phyloP scores from a whole-genome alignment of 2,797 vertebrate species.

The Enteromius thamalakanensis region DNA sequence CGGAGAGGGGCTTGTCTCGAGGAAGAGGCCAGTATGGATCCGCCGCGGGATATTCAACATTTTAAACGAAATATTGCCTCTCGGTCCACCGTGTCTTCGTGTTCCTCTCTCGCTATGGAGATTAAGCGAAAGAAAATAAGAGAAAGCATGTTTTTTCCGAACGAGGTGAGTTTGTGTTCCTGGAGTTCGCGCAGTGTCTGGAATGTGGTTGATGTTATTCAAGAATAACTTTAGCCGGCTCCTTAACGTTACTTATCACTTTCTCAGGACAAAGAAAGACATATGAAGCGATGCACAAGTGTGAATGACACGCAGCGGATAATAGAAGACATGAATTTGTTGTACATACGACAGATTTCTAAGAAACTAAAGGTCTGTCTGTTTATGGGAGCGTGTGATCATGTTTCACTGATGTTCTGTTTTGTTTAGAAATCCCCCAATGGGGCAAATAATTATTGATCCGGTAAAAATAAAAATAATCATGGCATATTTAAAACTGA shows the following conservation, averaged over 20 bases:
- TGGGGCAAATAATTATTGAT: background rate
- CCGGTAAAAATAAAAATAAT: background rate
- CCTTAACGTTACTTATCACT: constrained; percentile 43
- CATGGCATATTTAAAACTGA: background rate
- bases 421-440: background rate
- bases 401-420: constrained; percentile 31
- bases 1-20: constrained; percentile 35
- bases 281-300: constrained; percentile 58
- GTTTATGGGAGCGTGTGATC: constrained; percentile 37
- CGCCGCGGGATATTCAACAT: constrained; percentile 79
- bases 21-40: constrained; percentile 67
- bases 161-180: constrained; percentile 68
- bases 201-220: constrained; percentile 17
- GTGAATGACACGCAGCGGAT: constrained; percentile 64
- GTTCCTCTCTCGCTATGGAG: constrained; percentile 80
- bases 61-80: constrained; percentile 63
- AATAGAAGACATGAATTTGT: constrained; percentile 65
- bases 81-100: constrained; percentile 64
- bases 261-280: constrained; percentile 62
- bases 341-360: constrained; percentile 68
- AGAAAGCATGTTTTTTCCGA: constrained; percentile 73
- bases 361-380: constrained; percentile 66
- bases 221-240: background rate
- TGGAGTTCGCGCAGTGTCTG: background rate
- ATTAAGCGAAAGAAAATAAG: constrained; percentile 80